These are phyloP conservation scores for Microhierax caerulescens DNA, from an alignment of 2,797 vertebrate species.

Conservation along the genomic window DNA sequence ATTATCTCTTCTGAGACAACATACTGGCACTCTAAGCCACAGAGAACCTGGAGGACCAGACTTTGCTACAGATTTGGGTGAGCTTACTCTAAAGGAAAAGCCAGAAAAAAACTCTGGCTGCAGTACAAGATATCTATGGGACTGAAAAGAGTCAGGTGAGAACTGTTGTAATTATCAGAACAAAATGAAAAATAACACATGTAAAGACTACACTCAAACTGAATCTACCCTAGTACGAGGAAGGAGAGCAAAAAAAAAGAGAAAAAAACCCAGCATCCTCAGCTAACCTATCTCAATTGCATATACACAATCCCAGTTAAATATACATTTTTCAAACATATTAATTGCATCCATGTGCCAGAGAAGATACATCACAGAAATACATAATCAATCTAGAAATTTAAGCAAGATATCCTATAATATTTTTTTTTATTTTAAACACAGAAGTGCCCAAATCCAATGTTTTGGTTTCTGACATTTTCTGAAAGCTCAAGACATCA, in stretches of 20 bases:
- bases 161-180: not conserved
- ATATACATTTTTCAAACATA: not conserved
- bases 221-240: not conserved
- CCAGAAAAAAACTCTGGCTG: not conserved
- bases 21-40: not conserved
- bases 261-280: not conserved
- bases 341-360: not conserved
- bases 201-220: not conserved
- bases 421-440: not conserved
- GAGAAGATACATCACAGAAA: not conserved
- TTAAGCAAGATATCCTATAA: not conserved
- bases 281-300: not conserved
- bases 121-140: not conserved
- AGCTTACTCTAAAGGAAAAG: not conserved
- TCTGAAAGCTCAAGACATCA: not conserved
- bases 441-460: not conserved
- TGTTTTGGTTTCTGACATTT: not conserved
- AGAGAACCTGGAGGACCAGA: not conserved
- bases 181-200: not conserved
- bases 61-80: not conserved
- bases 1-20: not conserved
- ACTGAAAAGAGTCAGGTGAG: not conserved
- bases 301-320: not conserved
- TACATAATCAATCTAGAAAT: not conserved
- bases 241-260: not conserved